Percentiles rank a stretch among this genome's conserved stretches.
Evolutionary conservation across 2,797 vertebrate species (phyloP).

Genomic region (Remorina albescens): DNA sequence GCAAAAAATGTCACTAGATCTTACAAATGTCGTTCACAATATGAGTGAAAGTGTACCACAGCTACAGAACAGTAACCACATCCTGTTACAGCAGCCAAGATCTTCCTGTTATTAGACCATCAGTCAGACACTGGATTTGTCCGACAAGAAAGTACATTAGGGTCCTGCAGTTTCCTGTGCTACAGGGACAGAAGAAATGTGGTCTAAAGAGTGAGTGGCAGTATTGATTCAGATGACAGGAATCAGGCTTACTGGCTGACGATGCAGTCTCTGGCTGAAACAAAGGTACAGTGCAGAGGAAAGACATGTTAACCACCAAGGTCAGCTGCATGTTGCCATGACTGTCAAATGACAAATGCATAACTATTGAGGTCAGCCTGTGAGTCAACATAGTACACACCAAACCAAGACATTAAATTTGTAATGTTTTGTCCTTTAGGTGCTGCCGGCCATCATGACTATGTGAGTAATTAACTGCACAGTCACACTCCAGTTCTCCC

Average conservation of each 20-base stretch:
- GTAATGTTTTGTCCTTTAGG: slow-evolving; percentile 59
- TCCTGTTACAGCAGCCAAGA: slow-evolving; percentile 63
- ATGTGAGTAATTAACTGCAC: slow-evolving; percentile 67
- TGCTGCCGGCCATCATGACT: slow-evolving; percentile 64
- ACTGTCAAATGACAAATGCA: slow-evolving; percentile 40
- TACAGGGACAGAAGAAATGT: slow-evolving; percentile 19
- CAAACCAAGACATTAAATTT: slow-evolving; percentile 17
- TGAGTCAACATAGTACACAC: slow-evolving; percentile 21
- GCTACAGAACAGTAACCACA: slow-evolving; percentile 38
- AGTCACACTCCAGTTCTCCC: neutral
- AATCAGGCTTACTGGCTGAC: neutral
- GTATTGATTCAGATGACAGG: slow-evolving; percentile 17
- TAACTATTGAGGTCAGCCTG: slow-evolving; percentile 26
- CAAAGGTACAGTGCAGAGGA: slow-evolving; percentile 27
- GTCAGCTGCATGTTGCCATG: neutral
- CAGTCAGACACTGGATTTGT: slow-evolving; percentile 46
- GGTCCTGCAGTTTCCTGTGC: slow-evolving; percentile 54
- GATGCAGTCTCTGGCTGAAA: slow-evolving; percentile 12
- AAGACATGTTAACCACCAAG: slow-evolving; percentile 41
- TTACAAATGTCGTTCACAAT: neutral
- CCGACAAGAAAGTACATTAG: slow-evolving; percentile 30
- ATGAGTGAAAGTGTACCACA: neutral
- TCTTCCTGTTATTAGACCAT: slow-evolving; percentile 72
- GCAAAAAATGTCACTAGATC: neutral
- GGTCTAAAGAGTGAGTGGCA: neutral